Conservation (phyloP, 2,113 vertebrate species). For the Excalfactoria chinensis region DNA sequence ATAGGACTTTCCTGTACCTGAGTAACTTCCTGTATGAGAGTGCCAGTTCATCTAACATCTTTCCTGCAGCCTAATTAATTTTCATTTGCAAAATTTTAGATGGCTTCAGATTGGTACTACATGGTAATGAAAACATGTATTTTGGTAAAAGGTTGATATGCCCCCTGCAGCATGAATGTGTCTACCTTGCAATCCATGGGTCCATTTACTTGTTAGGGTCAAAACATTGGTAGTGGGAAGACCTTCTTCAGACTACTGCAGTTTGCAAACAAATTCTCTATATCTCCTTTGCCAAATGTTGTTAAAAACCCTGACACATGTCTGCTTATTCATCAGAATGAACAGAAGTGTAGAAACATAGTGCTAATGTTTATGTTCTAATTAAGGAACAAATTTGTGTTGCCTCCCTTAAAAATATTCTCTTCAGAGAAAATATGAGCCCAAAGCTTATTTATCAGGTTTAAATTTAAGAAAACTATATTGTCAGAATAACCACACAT, state of each 20-base stretch:
- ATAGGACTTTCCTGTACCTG: not conserved
- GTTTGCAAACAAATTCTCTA: not conserved
- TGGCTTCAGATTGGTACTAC: not conserved
- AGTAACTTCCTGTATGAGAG: not conserved
- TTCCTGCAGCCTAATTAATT: not conserved
- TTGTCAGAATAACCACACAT: slow-evolving; percentile 67
- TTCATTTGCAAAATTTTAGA: not conserved
- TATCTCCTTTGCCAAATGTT: slow-evolving; percentile 3
- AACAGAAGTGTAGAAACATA: not conserved
- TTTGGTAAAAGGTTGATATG: not conserved
- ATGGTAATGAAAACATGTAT: accelerated
- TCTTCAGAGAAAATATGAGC: slow-evolving; percentile 27
- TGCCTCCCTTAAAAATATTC: slow-evolving; percentile 19
- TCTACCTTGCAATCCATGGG: accelerated
- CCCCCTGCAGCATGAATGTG: not conserved
- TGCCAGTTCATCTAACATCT: not conserved
- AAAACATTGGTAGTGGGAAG: not conserved
- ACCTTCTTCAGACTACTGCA: not conserved
- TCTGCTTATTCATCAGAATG: slow-evolving; percentile 19
- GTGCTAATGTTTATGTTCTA: slow-evolving; percentile 37
- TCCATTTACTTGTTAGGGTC: not conserved
- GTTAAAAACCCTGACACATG: not conserved
- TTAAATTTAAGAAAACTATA: slow-evolving; percentile 68
- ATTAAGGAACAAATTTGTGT: slow-evolving; percentile 29
- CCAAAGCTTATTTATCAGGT: slow-evolving; percentile 53